Base-by-base conservation (phyloP, 2,888 invertebrate genomes). In the Acrobasis consociella region DNA sequence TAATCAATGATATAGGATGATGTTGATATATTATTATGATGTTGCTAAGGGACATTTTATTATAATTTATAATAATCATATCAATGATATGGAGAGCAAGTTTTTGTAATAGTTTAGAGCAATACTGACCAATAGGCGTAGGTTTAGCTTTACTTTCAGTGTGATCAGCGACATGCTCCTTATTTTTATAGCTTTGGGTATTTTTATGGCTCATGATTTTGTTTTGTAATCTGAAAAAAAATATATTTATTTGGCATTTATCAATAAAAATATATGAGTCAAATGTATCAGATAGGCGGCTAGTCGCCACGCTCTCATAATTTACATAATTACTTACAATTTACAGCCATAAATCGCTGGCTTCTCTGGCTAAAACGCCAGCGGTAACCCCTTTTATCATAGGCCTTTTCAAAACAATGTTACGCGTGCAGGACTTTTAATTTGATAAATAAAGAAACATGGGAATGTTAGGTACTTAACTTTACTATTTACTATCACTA, bases 101-200 rank as follows among this genome's bases (percentile, higher is more conserved):
- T 5, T 31, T 5, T 42, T 11, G 2, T 7, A 11, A 42, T 10
- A 46, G 2, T 1, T 46, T 1, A 11, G 11, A 49, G 7, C 5
- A 50, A 11, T 11, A 78, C 83, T 61, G 78, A 91, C 91, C 91
- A 65, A 91, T 81, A 50, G 91, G 91, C 38, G 91, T 91, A 51
- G 86, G 76, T 76, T 86, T 91, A 17, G 82, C 67, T 78, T 89
- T 89, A 70, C 69, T 83, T 67, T 91, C 91, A 68, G 74, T 72
- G 65, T 74, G 72, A 37, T 87, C 86, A 63, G 74, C 70, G 13
- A 63, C 79, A 75, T 77, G 81, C 63, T 91, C 90, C 74, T 89
- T 91, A 74, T 81, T 79, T 80, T 86, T 89, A 69, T 82, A 83
- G 58, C 74, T 79, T 75, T 83, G 83, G 66, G n/a, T n/a, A n/a